Evolutionary conservation across 92 coral and sea anemone species (phyloP).

Genomic region (Scolanthus callimorphus): DNA sequence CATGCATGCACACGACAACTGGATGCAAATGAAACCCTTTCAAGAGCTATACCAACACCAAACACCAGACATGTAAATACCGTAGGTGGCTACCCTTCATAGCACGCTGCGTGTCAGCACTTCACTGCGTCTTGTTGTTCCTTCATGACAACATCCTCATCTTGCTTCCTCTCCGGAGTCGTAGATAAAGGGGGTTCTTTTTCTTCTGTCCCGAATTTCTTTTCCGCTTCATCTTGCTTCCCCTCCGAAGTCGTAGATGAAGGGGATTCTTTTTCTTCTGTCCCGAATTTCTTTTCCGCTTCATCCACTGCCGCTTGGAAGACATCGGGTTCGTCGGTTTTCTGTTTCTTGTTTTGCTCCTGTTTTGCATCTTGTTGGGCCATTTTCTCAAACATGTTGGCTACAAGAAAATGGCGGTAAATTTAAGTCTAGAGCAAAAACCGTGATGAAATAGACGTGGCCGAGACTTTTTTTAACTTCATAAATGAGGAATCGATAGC

Average conservation of each 20-base stretch:
- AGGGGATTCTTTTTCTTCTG: neutral
- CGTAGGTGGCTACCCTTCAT: no score
- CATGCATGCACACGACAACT: no score
- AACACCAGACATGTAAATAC: no score
- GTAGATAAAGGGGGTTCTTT: neutral
- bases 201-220: neutral
- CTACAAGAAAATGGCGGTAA: constrained; percentile 23
- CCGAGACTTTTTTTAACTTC: no score
- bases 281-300: constrained; percentile 1
- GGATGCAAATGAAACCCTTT: no score
- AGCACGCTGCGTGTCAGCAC: no score
- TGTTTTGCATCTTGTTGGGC: constrained; percentile 53
- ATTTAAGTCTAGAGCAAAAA: no score
- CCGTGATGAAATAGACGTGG: no score
- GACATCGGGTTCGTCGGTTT: constrained; percentile 44
- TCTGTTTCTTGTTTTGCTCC: constrained; percentile 1
- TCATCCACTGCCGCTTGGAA: constrained; percentile 46
- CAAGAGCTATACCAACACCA: no score
- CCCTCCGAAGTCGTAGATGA: neutral
- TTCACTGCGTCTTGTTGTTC: neutral
- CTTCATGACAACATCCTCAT: neutral
- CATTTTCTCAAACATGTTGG: constrained; percentile 92
- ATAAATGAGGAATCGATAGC: no score
- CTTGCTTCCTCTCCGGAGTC: neutral
- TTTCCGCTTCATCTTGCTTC: constrained; percentile 29